Evolutionary conservation across 2,113 vertebrate species (phyloP).

Genomic region (Brachyhypopomus occidentalis): DNA sequence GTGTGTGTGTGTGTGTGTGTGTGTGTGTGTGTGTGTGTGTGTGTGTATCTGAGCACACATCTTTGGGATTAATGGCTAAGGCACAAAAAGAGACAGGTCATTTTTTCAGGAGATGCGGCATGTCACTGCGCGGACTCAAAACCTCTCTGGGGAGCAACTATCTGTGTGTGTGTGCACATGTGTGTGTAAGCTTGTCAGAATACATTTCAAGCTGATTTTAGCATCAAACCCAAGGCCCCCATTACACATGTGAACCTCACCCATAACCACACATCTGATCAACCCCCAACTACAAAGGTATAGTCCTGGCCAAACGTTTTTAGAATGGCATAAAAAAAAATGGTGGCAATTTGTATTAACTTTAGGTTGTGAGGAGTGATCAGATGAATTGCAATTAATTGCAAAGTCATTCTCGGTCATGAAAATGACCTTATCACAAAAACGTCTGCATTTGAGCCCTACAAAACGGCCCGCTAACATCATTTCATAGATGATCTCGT

Average conservation of each 20-base stretch:
- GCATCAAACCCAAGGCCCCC: background rate
- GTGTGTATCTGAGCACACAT: background rate
- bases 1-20: conserved; percentile 32
- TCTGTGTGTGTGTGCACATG: background rate
- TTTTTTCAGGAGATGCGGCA: conserved; percentile 11
- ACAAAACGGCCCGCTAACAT: too few species aligned
- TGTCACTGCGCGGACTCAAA: conserved; percentile 1
- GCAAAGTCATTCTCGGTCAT: too few species aligned
- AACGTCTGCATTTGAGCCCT: too few species aligned
- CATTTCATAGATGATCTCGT: too few species aligned
- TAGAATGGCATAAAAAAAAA: too few species aligned
- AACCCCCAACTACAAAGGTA: too few species aligned
- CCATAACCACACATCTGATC: background rate
- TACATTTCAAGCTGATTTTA: background rate
- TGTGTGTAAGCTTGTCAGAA: background rate
- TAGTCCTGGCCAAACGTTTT: too few species aligned
- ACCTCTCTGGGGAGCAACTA: background rate
- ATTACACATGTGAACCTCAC: too few species aligned
- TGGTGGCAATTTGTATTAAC: too few species aligned
- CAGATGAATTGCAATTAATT: too few species aligned
- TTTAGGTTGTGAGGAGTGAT: too few species aligned
- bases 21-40: background rate
- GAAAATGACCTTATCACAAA: too few species aligned
- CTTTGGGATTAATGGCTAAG: conserved; percentile 31
- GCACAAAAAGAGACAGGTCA: conserved; percentile 24